A percentile compares a stretch with the other conserved stretches of the same genome.
Evolutionary conservation across 1,140 invertebrate genomes (phyloP).

Genomic region (Oncopodura yosiiana): DNA sequence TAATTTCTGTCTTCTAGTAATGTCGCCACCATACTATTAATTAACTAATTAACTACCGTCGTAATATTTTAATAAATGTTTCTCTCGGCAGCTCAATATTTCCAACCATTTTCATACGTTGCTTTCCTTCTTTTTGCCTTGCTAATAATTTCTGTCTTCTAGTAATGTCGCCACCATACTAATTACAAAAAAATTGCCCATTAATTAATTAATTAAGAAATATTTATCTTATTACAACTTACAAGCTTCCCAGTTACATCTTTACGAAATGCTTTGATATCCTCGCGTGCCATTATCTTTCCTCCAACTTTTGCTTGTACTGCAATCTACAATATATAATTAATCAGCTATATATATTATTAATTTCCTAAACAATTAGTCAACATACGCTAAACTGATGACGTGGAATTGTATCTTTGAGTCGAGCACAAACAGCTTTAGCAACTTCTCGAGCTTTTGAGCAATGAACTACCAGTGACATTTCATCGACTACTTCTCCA

Average conservation of each 20-base stretch:
- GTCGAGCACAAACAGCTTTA: slow-evolving; percentile 58
- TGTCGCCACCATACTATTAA: slow-evolving; percentile 85
- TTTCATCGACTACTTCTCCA: slow-evolving; percentile 69
- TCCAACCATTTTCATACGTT: slow-evolving; percentile 78
- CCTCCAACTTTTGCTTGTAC: slow-evolving; percentile 76
- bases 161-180: slow-evolving; percentile 89
- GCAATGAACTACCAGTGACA: slow-evolving; percentile 70
- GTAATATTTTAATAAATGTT: slow-evolving; percentile 86
- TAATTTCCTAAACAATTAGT: not conserved
- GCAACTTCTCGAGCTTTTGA: slow-evolving; percentile 57
- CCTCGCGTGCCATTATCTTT: slow-evolving; percentile 77
- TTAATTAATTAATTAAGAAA: not conserved
- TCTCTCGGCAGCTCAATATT: slow-evolving; percentile 83
- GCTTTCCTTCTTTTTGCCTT: slow-evolving; percentile 85
- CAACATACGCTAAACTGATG: slow-evolving; percentile 61
- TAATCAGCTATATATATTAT: not conserved
- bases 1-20: slow-evolving; percentile 79
- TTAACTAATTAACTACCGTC: slow-evolving; percentile 48
- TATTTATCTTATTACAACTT: slow-evolving; percentile 40
- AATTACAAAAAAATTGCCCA: slow-evolving; percentile 36
- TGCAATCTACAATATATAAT: slow-evolving; percentile 48
- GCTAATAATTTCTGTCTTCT: slow-evolving; percentile 79
- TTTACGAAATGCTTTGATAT: slow-evolving; percentile 75
- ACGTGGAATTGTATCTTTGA: slow-evolving; percentile 80
- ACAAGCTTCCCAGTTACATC: slow-evolving; percentile 89